Conservation (phyloP, 1,140 invertebrate species). For the Drosophila littoralis region DNA sequence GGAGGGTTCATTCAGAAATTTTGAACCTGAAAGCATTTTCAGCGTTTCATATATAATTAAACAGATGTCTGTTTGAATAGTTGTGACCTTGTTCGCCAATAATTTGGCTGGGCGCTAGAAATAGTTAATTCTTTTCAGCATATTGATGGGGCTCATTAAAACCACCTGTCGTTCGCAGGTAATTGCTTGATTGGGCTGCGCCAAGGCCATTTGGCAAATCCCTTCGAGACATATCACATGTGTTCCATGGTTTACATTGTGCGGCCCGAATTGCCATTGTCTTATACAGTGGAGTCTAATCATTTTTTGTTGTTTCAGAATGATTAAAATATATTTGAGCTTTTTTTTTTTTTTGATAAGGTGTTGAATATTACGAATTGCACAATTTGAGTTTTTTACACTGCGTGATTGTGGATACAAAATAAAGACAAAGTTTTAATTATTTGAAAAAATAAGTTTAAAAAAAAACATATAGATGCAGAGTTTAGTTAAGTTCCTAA, state of each 20-base stretch:
- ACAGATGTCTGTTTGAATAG: not conserved
- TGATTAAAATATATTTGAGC: not conserved
- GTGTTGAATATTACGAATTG: too few relatives aligned
- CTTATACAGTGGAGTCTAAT: not conserved
- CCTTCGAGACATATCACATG: slow-evolving; percentile 11
- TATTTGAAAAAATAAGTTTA: too few relatives aligned
- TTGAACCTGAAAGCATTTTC: too few relatives aligned
- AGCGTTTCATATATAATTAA: not conserved
- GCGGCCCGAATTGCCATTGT: not conserved
- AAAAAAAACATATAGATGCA: too few relatives aligned
- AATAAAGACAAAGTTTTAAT: too few relatives aligned
- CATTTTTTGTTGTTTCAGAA: not conserved
- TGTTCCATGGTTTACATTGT: not conserved
- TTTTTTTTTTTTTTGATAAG: too few relatives aligned
- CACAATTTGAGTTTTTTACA: too few relatives aligned
- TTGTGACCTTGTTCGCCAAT: not conserved
- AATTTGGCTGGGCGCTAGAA: not conserved
- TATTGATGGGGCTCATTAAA: slow-evolving; percentile 7
- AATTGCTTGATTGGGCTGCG: slow-evolving; percentile 25
- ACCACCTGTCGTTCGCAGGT: slow-evolving; percentile 2
- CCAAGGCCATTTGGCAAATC: slow-evolving; percentile 2
- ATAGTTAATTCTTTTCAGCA: not conserved
- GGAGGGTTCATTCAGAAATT: too few relatives aligned
- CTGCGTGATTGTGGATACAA: too few relatives aligned
- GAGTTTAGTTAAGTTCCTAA: too few relatives aligned